Evolutionary conservation across 2,113 vertebrate species (phyloP), one percentile per base, ranked within the genome.

Genomic region (Sporophila hypoxantha): DNA sequence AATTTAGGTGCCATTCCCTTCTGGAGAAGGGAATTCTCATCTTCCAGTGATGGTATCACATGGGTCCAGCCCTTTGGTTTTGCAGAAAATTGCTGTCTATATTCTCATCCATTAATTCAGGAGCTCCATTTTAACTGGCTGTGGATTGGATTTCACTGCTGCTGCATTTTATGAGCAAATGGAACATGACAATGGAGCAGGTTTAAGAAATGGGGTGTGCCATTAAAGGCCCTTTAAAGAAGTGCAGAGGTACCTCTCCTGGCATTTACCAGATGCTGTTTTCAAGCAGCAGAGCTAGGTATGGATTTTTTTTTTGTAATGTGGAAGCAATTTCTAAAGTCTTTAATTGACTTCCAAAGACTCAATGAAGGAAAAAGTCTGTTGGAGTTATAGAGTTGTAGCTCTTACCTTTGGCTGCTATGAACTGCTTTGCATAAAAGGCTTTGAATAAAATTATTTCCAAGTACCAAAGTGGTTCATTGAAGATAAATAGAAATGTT

Each of bases 1-100:
- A 20, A 7, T 74, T 49, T 10, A 41, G 8, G 49, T 27, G 25
- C 49, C 49, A 50, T 50, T 50, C 49, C 49, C 49, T 56, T 65
- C 50, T 65, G 42, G 69, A 74, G 50, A 30, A 34, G 60, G 25
- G 25, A 65, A 34, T 65, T 49, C 50, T 74, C 34, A 30, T 56
- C 34, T 49, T 56, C 34, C 60, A 39, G 29, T 17, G 32, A 9
- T 0, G 1, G 20, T 2, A 2, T n/a, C 1, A 0, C 8, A 14
- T 6, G 21, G 46, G 19, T 12, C 17, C 47, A 66, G 55, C 46
- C 46, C 42, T 73, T 23, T 3, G 4, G 12, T 34, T 79, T 39
- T 79, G 52, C 1, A 5, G 67, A 32, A 37, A 46, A 34, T 17
- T 53, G 15, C 52, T 57, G 32, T 11, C 53, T 53, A 8, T 41